phyloP scores from a whole-genome alignment of 2,797 vertebrate genomes.

The Enteromius anoplus region DNA sequence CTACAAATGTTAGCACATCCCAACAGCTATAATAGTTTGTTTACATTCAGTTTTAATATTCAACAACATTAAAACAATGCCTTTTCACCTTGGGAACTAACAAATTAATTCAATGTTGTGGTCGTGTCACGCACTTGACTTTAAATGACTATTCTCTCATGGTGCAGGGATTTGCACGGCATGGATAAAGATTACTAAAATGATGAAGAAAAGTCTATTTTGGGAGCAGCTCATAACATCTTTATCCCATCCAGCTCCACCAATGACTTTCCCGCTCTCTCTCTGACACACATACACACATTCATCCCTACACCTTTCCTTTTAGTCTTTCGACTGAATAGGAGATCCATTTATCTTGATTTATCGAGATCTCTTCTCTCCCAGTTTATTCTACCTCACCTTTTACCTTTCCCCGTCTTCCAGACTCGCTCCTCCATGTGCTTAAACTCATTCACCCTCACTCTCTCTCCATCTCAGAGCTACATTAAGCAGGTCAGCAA shows the following conservation, averaged over 20 bases:
- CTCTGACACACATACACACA: slow-evolving; percentile 46
- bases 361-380: slow-evolving; percentile 29
- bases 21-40: not conserved
- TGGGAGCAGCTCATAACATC: slow-evolving; percentile 48
- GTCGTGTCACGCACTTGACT: slow-evolving; percentile 27
- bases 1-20: not conserved
- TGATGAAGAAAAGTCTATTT: slow-evolving; percentile 53
- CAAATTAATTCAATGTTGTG: slow-evolving; percentile 23
- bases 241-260: slow-evolving; percentile 43
- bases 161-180: slow-evolving; percentile 35
- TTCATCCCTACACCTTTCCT: slow-evolving; percentile 37
- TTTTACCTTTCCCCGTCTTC: slow-evolving; percentile 21
- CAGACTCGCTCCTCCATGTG: slow-evolving; percentile 19
- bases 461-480: slow-evolving; percentile 44
- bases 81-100: not conserved
- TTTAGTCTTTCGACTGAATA: slow-evolving; percentile 34
- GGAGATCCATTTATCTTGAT: slow-evolving; percentile 38
- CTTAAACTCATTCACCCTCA: slow-evolving; percentile 27
- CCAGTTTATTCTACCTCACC: slow-evolving; percentile 17
- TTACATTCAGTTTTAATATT: not conserved
- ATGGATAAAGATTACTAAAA: slow-evolving; percentile 45
- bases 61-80: not conserved
- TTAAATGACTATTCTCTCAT: slow-evolving; percentile 34
- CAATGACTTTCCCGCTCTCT: slow-evolving; percentile 22
- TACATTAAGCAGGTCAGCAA: slow-evolving; percentile 59